Base-by-base conservation (phyloP, 2,888 invertebrate genomes). In the Deroplatys truncata region DNA sequence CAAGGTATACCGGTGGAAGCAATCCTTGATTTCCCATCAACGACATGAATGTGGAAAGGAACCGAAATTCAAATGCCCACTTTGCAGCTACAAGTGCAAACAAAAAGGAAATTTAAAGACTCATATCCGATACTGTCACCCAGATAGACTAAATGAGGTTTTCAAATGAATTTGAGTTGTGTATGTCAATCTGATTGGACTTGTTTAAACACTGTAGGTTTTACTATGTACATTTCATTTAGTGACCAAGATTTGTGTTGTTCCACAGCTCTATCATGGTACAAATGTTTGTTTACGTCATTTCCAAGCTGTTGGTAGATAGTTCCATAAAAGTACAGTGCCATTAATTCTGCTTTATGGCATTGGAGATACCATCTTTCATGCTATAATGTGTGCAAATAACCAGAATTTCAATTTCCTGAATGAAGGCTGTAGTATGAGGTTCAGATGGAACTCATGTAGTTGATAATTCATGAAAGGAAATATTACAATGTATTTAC, bases 81-180 rank as follows among this genome's bases (percentile, higher is more conserved):
- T 93, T 84, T 93, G 93, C 90, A 88, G 91, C 72, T 88, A 90
- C 56, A 89, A 86, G n/a, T 90, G 87, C 86, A 90, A 91, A 83
- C 90, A 13, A 28, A 90, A 88, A 84, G 86, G 91, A 28, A 91
- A 91, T 87, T 87, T 91, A 35, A 89, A 90, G 7, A 90, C 89
- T 72, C 91, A 90, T 90, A 91, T 91, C n/a, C 91, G 92, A 31
- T 72, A 56, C 4, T 86, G 90, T 29, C 90, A 90, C 49, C 82
- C 84, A 29, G 84, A 87, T 5, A 87, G 43, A 13, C 13, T 82
- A n/a, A 35, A 82, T n/a, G 82, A 87, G 16, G 83, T 87, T 15
- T 87, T 87, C 31, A 82, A 82, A 5, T 83, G 13, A 87, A n/a
- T 31, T 31, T 28, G 9, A 35, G 20, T 85, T n/a, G 16, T 35